phyloP scores from a whole-genome alignment of 2,797 vertebrate species.

The Acanthiza pusilla region DNA sequence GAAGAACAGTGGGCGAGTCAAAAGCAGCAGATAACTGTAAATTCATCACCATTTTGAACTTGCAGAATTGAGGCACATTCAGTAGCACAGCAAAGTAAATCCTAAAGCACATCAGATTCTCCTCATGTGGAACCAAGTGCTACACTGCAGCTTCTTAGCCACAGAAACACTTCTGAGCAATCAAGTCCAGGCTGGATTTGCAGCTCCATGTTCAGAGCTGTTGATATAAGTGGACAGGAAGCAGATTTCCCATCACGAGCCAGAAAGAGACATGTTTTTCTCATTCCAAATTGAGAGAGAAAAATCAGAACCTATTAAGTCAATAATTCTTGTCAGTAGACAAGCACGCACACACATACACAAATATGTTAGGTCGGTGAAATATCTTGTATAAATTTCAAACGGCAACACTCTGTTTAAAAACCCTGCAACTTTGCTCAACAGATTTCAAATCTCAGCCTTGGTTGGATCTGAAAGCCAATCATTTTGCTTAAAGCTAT shows the following conservation, averaged over 20 bases:
- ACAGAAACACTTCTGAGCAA: constrained; percentile 3
- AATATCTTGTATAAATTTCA: neutral
- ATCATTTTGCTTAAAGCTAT: neutral
- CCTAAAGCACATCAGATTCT: neutral
- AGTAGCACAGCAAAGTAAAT: neutral
- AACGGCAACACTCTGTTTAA: neutral
- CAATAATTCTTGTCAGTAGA: neutral
- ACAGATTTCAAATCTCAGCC: neutral
- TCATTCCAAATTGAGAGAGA: neutral
- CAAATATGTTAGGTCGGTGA: neutral
- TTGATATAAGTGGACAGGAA: neutral
- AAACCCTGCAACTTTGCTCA: neutral
- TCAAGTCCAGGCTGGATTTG: constrained; percentile 1
- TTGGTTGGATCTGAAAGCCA: neutral
- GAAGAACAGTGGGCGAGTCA: neutral
- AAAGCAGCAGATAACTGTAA: neutral
- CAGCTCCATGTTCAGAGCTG: neutral
- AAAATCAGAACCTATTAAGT: neutral
- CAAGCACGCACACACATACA: neutral
- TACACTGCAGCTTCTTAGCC: neutral
- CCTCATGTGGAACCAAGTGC: constrained; percentile 6
- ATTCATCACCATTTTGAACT: neutral
- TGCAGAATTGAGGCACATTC: neutral
- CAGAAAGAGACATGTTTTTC: neutral
- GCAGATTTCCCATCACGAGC: neutral